Base-by-base conservation (phyloP, 2,797 vertebrate species). In the Huso huso region DNA sequence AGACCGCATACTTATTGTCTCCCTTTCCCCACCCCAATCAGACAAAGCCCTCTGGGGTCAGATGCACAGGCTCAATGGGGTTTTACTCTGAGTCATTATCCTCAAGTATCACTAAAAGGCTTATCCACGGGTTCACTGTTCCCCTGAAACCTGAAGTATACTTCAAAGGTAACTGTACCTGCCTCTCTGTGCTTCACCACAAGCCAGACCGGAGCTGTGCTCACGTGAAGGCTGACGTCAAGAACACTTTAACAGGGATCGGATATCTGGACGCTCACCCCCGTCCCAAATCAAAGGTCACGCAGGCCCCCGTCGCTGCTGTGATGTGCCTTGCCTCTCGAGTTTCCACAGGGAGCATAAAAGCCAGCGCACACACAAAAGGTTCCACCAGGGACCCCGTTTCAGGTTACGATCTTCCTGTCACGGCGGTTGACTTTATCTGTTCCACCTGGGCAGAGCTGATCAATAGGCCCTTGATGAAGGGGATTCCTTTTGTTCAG, bases 361-460 rank as follows among this genome's bases (percentile, higher is more conserved):
- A 68, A 68, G 70, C 58, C 2, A 6, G 51, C 37, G 11, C 50
- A 53, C 8, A 66, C 8, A 66, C 74, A 74, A 69, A 84, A 78
- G 84, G 81, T 80, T 79, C 82, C 74, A 74, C 68, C 74, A 72
- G 78, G 83, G 88, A 85, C 77, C 53, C 74, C 63, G 78, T 83
- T 68, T 84, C 64, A 68, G 73, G 79, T 88, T 85, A 74, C 82
- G 57, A 62, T 63, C 48, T 70, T 70, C 63, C 72, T 59, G 58
- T 72, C 69, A 51, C 9, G 49, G 66, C 57, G 69, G 66, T 76
- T 78, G 72, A 76, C 71, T 65, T 76, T 82, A 81, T 83, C 80
- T 75, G 53, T 72, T 48, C 78, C 63, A 76, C 76, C 78, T 70
- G 81, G 80, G 84, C 77, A 77, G 73, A 3, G 66, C 57, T 11